Evolutionary conservation across 2,113 vertebrate species (phyloP), one percentile per base, ranked within the genome.

Genomic region (Castor canadensis): DNA sequence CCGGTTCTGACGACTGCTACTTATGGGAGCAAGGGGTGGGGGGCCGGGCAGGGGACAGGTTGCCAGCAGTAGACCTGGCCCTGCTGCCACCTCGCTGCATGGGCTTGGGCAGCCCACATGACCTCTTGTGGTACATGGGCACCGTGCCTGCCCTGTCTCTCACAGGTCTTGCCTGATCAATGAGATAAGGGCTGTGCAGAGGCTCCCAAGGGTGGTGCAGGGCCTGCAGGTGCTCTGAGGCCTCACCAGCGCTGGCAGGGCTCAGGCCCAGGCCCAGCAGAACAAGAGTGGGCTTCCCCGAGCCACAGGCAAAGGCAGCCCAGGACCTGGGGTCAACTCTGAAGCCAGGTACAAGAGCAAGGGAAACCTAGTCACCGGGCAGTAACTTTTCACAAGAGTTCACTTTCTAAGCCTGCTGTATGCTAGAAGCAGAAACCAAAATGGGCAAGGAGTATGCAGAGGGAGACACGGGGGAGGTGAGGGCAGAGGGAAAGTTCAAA

Each of bases 351-450:
- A 38, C 30, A 5, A 49, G 64, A 52, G 5, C 32, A 52, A 26
- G 4, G 2, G 0, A 5, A 32, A 16, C 35, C 54, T 28, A 6
- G 47, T 3, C 35, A 40, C 56, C 1, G 40, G 40, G 28, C 15
- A 1, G 12, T 38, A 1, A 30, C 30, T 52, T 20, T 28, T 40
- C n/a, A 30, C 16, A 58, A 30, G 62, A 17, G 8, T 2, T 49
- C 45, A 73, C 72, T 77, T 47, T 66, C n/a, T 26, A 87, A 76
- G 66, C 6, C 49, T 49, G 32, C 10, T 5, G 38, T 15, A 52
- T 17, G 4, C 17, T 28, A 30, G 43, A 4, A 62, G 54, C 30
- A 80, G 75, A 85, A 75, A 73, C n/a, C 72, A 26, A n/a, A 11
- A 22, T 32, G 30, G 22, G 64, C 58, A 0, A 10, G 32, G 52